These are phyloP conservation scores for Enoplosus armatus DNA, from an alignment of 2,797 vertebrate species.

Conservation along the genomic window DNA sequence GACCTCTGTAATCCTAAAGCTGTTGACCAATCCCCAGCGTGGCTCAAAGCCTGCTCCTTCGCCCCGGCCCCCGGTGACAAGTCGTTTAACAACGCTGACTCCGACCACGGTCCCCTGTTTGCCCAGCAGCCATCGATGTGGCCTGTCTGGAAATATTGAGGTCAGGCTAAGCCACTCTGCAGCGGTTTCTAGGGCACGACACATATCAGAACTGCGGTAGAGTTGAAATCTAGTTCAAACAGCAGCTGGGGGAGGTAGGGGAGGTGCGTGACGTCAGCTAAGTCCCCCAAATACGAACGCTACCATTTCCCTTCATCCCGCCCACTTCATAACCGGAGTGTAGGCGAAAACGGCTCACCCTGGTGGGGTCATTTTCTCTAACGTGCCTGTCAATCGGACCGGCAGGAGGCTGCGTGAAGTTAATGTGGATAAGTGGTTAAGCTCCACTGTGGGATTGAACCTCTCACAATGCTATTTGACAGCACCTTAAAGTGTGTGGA, in stretches of 20 bases:
- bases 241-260: constrained; percentile 62
- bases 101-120: constrained; percentile 50
- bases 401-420: constrained; percentile 10
- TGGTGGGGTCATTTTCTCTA: constrained; percentile 27
- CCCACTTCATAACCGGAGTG: constrained; percentile 13
- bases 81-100: constrained; percentile 62
- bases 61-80: constrained; percentile 47
- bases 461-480: constrained; percentile 46
- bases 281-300: constrained; percentile 47
- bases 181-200: constrained; percentile 74
- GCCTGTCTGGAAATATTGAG: constrained; percentile 79
- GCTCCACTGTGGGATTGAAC: constrained; percentile 50
- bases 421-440: constrained; percentile 56
- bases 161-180: constrained; percentile 76
- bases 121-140: constrained; percentile 67
- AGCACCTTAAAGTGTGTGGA: constrained; percentile 45
- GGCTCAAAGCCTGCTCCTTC: constrained; percentile 53
- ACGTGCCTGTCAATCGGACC: constrained; percentile 25
- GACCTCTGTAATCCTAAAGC: constrained; percentile 68
- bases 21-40: constrained; percentile 50
- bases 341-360: constrained; percentile 18
- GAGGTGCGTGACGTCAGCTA: constrained; percentile 42
- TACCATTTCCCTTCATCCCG: neutral
- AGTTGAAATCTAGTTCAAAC: constrained; percentile 76
- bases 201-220: constrained; percentile 62